Conservation (phyloP, 2,888 invertebrate genomes). For the Epistrophe grossulariae region DNA sequence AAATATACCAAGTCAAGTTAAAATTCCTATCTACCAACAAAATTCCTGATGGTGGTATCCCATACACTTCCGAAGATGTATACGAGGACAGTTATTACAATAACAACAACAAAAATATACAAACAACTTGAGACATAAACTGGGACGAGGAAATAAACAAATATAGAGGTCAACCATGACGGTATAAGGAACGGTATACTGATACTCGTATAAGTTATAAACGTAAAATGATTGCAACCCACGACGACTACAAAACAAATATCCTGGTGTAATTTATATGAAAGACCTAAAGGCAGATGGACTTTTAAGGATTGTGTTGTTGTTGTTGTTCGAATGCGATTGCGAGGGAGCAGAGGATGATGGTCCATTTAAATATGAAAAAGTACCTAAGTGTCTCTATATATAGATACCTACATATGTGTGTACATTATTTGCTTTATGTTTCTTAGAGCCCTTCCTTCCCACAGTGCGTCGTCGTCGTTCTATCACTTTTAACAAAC, state of each 20-base stretch:
- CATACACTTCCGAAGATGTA: slow-evolving; percentile 17
- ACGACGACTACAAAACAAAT: slow-evolving; percentile 56
- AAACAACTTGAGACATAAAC: slow-evolving; percentile 14
- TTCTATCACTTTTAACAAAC: background rate
- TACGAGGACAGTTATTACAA: slow-evolving; percentile 8
- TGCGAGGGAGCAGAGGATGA: background rate
- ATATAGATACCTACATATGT: background rate
- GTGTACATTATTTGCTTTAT: background rate
- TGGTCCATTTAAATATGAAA: slow-evolving; percentile 12
- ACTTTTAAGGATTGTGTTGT: slow-evolving; percentile 9
- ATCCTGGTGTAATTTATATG: slow-evolving; percentile 58
- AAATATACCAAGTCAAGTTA: slow-evolving; percentile 7
- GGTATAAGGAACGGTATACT: background rate
- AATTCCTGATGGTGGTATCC: slow-evolving; percentile 1
- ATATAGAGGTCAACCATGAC: slow-evolving; percentile 57
- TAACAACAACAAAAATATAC: background rate
- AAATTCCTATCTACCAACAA: background rate
- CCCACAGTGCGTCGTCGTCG: no score
- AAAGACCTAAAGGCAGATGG: slow-evolving; percentile 30
- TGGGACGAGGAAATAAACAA: slow-evolving; percentile 52
- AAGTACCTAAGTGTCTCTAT: background rate
- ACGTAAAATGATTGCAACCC: slow-evolving; percentile 39
- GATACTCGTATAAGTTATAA: background rate
- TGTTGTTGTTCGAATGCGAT: background rate
- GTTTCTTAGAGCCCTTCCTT: background rate